phyloP scores from a whole-genome alignment of 1,140 invertebrate genomes.

The Zaprionus africanus region DNA sequence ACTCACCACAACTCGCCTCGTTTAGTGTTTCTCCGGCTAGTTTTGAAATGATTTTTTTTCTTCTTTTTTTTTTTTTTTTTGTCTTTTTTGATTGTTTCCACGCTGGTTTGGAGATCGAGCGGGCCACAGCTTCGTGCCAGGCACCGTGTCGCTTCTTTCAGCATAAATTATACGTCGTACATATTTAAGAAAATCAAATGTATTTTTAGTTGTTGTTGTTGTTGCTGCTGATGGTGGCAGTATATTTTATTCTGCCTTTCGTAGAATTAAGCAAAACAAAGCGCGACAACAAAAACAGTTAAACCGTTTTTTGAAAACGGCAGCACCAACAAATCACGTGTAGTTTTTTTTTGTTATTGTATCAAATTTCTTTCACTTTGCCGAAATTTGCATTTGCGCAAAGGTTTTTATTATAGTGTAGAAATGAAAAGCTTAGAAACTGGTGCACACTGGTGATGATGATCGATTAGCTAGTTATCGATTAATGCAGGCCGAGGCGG shows the following conservation, averaged over 20 bases:
- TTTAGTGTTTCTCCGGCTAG: slow-evolving; percentile 55
- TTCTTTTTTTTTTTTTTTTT: slow-evolving; percentile 30
- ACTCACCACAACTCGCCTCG: slow-evolving; percentile 33
- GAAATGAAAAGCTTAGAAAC: slow-evolving; percentile 44
- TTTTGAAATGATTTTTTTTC: slow-evolving; percentile 59
- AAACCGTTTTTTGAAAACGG: slow-evolving; percentile 39
- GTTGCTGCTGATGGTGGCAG: slow-evolving; percentile 1
- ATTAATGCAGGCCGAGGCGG: slow-evolving; percentile 48
- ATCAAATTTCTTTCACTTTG: slow-evolving; percentile 62
- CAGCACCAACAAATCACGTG: slow-evolving; percentile 49
- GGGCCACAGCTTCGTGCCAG: slow-evolving; percentile 65
- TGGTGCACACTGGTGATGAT: slow-evolving; percentile 54
- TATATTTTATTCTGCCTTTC: slow-evolving; percentile 31
- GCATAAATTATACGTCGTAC: slow-evolving; percentile 75
- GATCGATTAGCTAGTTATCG: slow-evolving; percentile 70
- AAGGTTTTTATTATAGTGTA: slow-evolving; percentile 16
- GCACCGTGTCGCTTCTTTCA: slow-evolving; percentile 74
- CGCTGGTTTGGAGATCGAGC: slow-evolving; percentile 62
- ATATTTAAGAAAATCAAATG: slow-evolving; percentile 77
- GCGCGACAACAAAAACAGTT: slow-evolving; percentile 49
- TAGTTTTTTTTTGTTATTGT: slow-evolving; percentile 2
- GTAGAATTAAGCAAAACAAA: slow-evolving; percentile 68
- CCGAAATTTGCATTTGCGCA: slow-evolving; percentile 21
- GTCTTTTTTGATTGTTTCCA: slow-evolving; percentile 68
- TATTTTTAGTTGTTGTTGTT: slow-evolving; percentile 42